These are phyloP conservation scores for Brachionus rotundiformis DNA, from an alignment of 1,140 invertebrate species.

Conservation along the genomic window DNA sequence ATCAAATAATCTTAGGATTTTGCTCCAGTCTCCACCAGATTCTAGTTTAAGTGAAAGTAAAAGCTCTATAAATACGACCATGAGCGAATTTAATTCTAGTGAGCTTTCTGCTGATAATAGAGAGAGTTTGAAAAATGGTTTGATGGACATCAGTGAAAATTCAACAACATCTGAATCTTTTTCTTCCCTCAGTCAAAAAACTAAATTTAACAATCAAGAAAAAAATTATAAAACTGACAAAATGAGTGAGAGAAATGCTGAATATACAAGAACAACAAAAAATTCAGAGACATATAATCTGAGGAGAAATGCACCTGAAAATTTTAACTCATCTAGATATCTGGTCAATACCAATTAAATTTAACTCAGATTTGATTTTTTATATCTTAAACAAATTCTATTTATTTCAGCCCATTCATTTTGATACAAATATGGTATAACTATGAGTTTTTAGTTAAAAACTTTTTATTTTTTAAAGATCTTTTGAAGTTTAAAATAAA, in stretches of 20 bases:
- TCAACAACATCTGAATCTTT: neutral
- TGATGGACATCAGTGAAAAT: neutral
- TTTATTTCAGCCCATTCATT: neutral
- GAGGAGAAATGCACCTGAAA: neutral
- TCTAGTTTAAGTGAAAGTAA: neutral
- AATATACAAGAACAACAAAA: neutral
- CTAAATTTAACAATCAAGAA: neutral
- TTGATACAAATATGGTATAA: neutral
- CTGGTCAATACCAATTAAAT: no score
- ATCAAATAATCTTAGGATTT: neutral
- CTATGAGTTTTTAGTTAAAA: neutral
- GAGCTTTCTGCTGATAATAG: neutral
- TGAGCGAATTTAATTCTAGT: neutral
- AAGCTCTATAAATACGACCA: neutral
- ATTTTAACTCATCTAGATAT: no score
- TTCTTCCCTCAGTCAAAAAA: neutral
- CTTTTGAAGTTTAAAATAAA: neutral
- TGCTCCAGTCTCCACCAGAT: constrained; percentile 24
- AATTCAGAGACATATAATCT: neutral
- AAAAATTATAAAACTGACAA: neutral
- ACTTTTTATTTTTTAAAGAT: neutral
- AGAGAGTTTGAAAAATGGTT: neutral
- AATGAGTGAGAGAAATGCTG: neutral
- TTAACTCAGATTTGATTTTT: no score
- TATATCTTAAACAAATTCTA: no score